Evolutionary conservation across 2,888 invertebrate species (phyloP), one percentile per base, ranked within the genome.

Genomic region (Phortica okadai): DNA sequence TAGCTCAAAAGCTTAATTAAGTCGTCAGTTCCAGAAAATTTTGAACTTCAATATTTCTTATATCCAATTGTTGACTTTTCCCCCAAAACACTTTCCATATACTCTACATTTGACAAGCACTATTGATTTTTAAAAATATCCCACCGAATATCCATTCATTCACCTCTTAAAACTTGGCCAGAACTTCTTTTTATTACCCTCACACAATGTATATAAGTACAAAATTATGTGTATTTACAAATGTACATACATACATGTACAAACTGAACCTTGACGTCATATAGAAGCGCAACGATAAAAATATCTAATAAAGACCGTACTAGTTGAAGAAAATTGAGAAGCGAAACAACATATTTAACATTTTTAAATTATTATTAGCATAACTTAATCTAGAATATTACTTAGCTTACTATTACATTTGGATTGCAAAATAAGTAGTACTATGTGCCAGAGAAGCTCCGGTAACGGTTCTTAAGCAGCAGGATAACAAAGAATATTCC

Each of bases 401-500:
- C 2, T 50, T 50, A 50, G 50, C 50, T 50, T 50, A 50, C 50
- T 50, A 50, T 11, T 11, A 50, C 14, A 50, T 14, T 66, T 42
- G 62, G 16, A 25, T 62, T 66, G 50, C 50, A 8, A 50, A 50
- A 14, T 41, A 44, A 25, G 16, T 44, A 79, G 79, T 78, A 78
- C 16, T 84, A 90, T 79, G 90, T 90, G 64, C 90, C 90, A 67
- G 88, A 90, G 74, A 89, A 89, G 79, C 84, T 86, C 44, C 88
- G 82, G 76, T 90, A 91, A 82, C 90, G 90, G 80, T 90, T 91
- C 79, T 90, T 90, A 73, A 91, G 79, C 79, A 90, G 80, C 77
- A 90, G 81, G 69, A 90, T 86, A 66, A 90, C 88, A 82, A 90
- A 90, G 76, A 91, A 86, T 77, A 90, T 88, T 58, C 90, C 90